Percentiles rank a stretch among this genome's conserved stretches.
phyloP scores from a whole-genome alignment of 2,113 vertebrate genomes.

The Proteles cristata region DNA sequence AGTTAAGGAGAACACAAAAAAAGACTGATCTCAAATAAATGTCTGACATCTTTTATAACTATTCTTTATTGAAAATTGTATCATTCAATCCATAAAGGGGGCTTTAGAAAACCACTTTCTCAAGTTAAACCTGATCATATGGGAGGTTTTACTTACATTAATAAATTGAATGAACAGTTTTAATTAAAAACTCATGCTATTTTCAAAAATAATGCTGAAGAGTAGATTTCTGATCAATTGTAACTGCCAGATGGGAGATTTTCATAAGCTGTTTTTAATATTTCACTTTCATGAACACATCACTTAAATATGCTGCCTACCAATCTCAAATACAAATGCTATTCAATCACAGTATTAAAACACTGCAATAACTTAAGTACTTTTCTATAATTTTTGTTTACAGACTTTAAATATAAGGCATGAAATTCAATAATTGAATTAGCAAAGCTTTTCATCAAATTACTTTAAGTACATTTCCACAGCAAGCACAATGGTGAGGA shows the following conservation, averaged over 20 bases:
- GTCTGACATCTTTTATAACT: slow-evolving; percentile 73
- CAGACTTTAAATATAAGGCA: slow-evolving; percentile 68
- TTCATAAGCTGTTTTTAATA: slow-evolving; percentile 81
- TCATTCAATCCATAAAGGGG: slow-evolving; percentile 72
- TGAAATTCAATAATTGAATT: slow-evolving; percentile 77
- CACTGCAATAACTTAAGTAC: slow-evolving; percentile 75
- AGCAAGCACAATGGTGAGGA: slow-evolving; percentile 44
- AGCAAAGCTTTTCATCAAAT: slow-evolving; percentile 72
- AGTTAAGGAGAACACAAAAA: slow-evolving; percentile 68
- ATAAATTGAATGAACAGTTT: slow-evolving; percentile 76
- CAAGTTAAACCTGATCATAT: slow-evolving; percentile 71
- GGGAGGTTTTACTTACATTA: slow-evolving; percentile 72
- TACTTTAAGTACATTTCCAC: slow-evolving; percentile 66
- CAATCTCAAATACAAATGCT: slow-evolving; percentile 64
- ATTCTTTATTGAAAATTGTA: slow-evolving; percentile 77
- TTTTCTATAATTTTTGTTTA: slow-evolving; percentile 79
- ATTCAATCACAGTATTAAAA: slow-evolving; percentile 75
- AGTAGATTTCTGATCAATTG: slow-evolving; percentile 78
- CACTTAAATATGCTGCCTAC: slow-evolving; percentile 66
- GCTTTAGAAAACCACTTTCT: slow-evolving; percentile 80
- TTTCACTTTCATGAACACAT: slow-evolving; percentile 76
- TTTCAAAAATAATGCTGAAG: slow-evolving; percentile 77
- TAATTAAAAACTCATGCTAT: slow-evolving; percentile 77
- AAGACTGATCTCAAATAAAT: slow-evolving; percentile 73
- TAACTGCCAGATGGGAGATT: slow-evolving; percentile 84